Percentiles rank a stretch among this genome's conserved stretches.
Conservation (phyloP, 1,140 invertebrate genomes). For the Meteorus sp. region DNA sequence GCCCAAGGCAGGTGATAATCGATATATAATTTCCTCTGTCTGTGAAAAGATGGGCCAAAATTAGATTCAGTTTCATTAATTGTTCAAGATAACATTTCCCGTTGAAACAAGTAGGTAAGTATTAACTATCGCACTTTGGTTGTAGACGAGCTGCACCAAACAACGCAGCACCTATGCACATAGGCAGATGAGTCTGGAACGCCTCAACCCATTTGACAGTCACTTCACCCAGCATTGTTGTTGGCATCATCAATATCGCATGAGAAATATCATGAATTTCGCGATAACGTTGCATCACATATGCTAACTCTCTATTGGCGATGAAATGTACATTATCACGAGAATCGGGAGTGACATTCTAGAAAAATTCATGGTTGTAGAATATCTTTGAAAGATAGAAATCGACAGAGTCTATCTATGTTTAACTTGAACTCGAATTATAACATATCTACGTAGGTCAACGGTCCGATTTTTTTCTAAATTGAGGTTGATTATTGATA, state of each 20-base stretch:
- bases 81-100: background rate
- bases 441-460: too few species aligned
- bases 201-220: slow-evolving; percentile 97
- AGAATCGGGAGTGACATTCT: slow-evolving; percentile 92
- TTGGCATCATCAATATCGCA: slow-evolving; percentile 88
- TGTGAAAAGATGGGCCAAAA: slow-evolving; percentile 53
- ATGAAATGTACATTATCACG: slow-evolving; percentile 88
- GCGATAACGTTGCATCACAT: slow-evolving; percentile 95
- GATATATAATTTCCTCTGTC: slow-evolving; percentile 79
- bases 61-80: background rate
- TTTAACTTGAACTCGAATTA: too few species aligned
- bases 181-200: slow-evolving; percentile 85
- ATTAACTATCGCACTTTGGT: slow-evolving; percentile 71
- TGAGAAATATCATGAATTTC: slow-evolving; percentile 96
- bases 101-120: background rate
- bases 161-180: slow-evolving; percentile 85
- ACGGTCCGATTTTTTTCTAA: too few species aligned
- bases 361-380: slow-evolving; percentile 34
- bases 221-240: slow-evolving; percentile 94
- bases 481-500: too few species aligned
- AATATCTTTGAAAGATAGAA: background rate
- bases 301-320: slow-evolving; percentile 87
- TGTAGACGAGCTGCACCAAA: slow-evolving; percentile 82
- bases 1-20: slow-evolving; percentile 87
- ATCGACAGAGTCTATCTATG: slow-evolving; percentile 7